Base-by-base conservation (phyloP, 2,113 vertebrate genomes). In the Phoenicopterus ruber region DNA sequence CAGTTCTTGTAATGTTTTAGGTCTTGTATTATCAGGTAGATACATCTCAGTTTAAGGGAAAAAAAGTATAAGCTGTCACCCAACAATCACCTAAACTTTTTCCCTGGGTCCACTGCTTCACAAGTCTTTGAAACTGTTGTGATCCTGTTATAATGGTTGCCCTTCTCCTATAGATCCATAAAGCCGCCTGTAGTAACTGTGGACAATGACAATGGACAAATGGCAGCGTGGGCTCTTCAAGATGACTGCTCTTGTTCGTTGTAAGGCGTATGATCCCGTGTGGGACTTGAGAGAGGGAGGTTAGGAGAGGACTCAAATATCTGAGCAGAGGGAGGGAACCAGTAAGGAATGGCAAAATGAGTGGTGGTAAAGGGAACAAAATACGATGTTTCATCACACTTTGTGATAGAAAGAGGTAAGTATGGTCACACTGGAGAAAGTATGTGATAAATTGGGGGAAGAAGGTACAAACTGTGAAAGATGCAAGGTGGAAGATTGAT, bases 201-300 rank as follows among this genome's bases (percentile, higher is more conserved):
- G 44, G 20, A 11, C 46, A 66, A 4, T 62, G 62, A 4, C 11
- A 38, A 22, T 21, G 38, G n/a, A 19, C 10, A 63, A 67, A 32
- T 16, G 21, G 9, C 34, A 61, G 42, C 15, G 2, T 25, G 54
- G 25, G 16, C 20, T 58, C 50, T 62, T 83, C 13, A 34, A n/a
- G 42, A 1, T 44, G 54, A 11, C 44, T 8, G 11, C 31, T 72
- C 11, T 52, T 38, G 19, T 65, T 76, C 0, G 0, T 47, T 79
- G 16, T 84, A 17, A 16, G 11, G 34, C 0, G 0, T 31, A 5
- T 42, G 57, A 28, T 84, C 31, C 69, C 46, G 5, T 32, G 58
- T 36, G 36, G 31, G 12, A 5, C 28, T 14, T 70, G 67, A 42
- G 63, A 61, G 14, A 65, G 13, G 61, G 21, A 34, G 19, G 25